A percentile compares a stretch with the other conserved stretches of the same genome.
Evolutionary conservation across 2,113 vertebrate genomes (phyloP).

Genomic region (Triplophysa siluroides): DNA sequence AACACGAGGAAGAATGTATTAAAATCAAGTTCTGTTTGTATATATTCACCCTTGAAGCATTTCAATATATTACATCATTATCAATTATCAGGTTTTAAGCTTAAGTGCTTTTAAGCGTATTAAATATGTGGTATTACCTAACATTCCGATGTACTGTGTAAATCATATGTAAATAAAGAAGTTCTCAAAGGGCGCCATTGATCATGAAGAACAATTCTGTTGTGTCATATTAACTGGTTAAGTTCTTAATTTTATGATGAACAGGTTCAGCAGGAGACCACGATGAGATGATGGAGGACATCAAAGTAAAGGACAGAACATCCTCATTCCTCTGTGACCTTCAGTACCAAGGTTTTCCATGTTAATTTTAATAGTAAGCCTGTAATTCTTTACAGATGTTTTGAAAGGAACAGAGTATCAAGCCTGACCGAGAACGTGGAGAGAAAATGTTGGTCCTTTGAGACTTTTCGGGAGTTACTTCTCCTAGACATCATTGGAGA

Average conservation of each 20-base stretch:
- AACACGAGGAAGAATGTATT: no score
- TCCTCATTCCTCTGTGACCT: slow-evolving; percentile 44
- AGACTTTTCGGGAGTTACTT: slow-evolving; percentile 32
- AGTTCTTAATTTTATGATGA: not conserved
- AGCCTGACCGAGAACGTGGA: slow-evolving; percentile 35
- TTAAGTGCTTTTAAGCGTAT: no score
- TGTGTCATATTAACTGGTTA: not conserved
- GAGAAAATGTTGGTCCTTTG: slow-evolving; percentile 34
- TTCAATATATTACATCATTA: no score
- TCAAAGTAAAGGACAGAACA: slow-evolving; percentile 45
- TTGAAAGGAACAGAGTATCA: slow-evolving; percentile 51
- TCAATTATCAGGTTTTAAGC: no score
- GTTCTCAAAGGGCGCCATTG: not conserved
- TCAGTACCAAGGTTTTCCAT: slow-evolving; percentile 54
- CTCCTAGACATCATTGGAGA: no score
- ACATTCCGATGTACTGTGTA: no score
- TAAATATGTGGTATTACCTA: no score
- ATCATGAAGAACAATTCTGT: not conserved
- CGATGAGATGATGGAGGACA: slow-evolving; percentile 33
- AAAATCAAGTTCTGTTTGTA: no score
- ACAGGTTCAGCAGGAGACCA: not conserved
- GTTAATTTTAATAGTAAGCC: slow-evolving; percentile 56
- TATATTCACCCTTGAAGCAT: no score
- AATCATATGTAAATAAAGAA: no score
- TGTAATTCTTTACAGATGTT: slow-evolving; percentile 60